Evolutionary conservation across 2,888 invertebrate genomes (phyloP).

Genomic region (Agrotis segetum): DNA sequence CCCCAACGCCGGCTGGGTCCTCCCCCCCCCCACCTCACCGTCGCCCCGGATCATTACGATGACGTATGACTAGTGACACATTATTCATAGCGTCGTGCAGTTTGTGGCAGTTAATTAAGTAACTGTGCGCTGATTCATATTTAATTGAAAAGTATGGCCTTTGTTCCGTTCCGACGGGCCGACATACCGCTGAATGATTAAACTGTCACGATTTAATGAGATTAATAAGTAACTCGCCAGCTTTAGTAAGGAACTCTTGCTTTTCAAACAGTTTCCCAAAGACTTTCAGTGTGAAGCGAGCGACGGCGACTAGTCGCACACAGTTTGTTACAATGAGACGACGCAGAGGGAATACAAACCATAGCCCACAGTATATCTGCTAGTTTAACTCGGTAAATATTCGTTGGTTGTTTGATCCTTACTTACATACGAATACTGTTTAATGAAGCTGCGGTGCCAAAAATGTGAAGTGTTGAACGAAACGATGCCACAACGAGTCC

Average conservation of each 20-base stretch:
- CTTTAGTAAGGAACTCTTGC: slow-evolving; percentile 21
- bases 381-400: slow-evolving; percentile 4
- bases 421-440: not conserved
- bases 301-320: not conserved
- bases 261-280: slow-evolving; percentile 27
- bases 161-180: not conserved
- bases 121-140: slow-evolving; percentile 27
- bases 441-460: slow-evolving; percentile 28
- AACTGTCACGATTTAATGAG: slow-evolving; percentile 28
- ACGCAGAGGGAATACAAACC: not conserved
- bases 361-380: slow-evolving; percentile 1
- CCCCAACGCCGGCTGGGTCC: not conserved
- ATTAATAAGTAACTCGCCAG: slow-evolving; percentile 15
- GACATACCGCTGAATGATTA: slow-evolving; percentile 5
- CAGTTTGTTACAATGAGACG: slow-evolving; percentile 6
- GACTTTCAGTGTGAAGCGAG: slow-evolving; percentile 6
- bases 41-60: slow-evolving; percentile 23
- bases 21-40: not conserved
- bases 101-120: slow-evolving; percentile 21
- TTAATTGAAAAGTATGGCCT: slow-evolving; percentile 18
- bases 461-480: slow-evolving; percentile 34
- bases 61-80: slow-evolving; percentile 32
- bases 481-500: slow-evolving; percentile 47
- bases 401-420: slow-evolving; percentile 7
- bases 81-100: slow-evolving; percentile 31